Conservation (phyloP, 1,140 invertebrate genomes). For the Tetramorium alpestre region DNA sequence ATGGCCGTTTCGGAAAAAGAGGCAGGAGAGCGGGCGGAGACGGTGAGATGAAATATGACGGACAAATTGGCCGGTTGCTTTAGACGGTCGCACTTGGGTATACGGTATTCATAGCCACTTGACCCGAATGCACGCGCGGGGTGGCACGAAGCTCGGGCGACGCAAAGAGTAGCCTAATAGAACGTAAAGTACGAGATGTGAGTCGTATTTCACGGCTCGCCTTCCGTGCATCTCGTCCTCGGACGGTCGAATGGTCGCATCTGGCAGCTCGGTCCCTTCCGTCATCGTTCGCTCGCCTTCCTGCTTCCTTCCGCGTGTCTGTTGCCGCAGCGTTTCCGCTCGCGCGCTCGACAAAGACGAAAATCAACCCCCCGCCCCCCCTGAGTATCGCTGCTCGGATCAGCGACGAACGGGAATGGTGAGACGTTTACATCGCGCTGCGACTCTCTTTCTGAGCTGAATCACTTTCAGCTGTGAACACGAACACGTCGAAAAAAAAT, state of each 20-base stretch:
- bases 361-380: not conserved
- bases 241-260: not conserved
- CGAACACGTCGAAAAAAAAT: constrained; percentile 28
- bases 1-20: constrained; percentile 23
- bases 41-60: constrained; percentile 63
- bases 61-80: constrained; percentile 72
- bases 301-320: constrained; percentile 17
- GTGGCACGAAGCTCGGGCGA: not conserved
- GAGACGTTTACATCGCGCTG: not conserved
- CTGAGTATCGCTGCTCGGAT: not conserved
- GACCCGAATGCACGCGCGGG: constrained; percentile 69
- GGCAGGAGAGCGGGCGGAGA: constrained; percentile 28
- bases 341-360: not conserved
- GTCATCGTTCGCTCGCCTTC: not conserved
- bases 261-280: constrained; percentile 7
- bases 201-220: constrained; percentile 66
- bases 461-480: constrained; percentile 36
- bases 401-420: not conserved
- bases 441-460: not conserved
- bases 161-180: constrained; percentile 60
- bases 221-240: not conserved
- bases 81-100: constrained; percentile 67
- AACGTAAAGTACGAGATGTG: constrained; percentile 69
- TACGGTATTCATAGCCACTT: constrained; percentile 76
- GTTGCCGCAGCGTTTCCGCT: not conserved